Base-by-base conservation (phyloP, 2,113 vertebrate genomes). In the Phylloscopus whistleri region DNA sequence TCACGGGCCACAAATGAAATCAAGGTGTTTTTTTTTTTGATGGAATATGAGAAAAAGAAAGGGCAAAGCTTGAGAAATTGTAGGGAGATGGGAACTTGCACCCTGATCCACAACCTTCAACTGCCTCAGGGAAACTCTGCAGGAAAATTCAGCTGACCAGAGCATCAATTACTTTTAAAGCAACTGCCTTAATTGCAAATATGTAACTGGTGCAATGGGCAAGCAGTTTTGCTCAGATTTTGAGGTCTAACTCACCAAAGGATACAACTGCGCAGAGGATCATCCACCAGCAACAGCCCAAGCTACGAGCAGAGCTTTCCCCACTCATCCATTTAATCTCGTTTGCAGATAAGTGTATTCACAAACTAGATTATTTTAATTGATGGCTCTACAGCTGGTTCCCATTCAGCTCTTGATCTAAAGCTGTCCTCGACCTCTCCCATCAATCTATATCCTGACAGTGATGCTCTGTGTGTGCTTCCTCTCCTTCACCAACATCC, bases 341-440 rank as follows among this genome's bases (percentile, higher is more conserved):
- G 28, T 84, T 93, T 92, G 93, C 76, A 83, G 83, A 72, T 77
- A 85, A 63, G 48, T 22, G 27, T 64, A 84, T 82, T 94, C 21
- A 31, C 51, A 90, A 96, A 94, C 52, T 43, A 68, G 30, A 63
- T 92, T 92, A 44, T 92, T 96, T 93, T 95, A 91, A 95, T 37
- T 82, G 90, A 92, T 31, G 94, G 89, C 67, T 85, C 80, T 89
- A n/a, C 21, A 39, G 68, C 63, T 84, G 66, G 86, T 91, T 80
- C 60, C 86, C 68, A 73, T 22, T 89, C 70, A 69, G 62, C 87
- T 89, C 70, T 88, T 3, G 4, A 82, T 79, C 59, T 88, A 77
- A 92, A 92, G 73, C 87, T 81, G 76, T 69, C 74, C 80, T 81
- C 48, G 37, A 87, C 70, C 68, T 79, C 80, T 78, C 37, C 70